phyloP scores from a whole-genome alignment of 2,113 vertebrate species.

The Alligator mississippiensis region DNA sequence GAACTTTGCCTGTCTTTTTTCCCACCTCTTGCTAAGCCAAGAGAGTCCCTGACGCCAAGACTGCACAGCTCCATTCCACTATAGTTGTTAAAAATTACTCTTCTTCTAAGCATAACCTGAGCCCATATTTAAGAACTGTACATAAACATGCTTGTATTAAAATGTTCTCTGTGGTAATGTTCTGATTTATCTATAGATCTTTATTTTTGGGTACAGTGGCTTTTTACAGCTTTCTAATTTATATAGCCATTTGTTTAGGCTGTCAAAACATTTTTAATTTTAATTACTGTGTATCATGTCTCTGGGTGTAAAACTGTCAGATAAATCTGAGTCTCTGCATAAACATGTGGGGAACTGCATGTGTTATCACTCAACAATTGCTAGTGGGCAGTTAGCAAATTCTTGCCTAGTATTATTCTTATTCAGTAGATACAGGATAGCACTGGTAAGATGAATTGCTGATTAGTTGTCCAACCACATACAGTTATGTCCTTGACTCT shows the following conservation, averaged over 20 bases:
- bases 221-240: slow-evolving; percentile 80
- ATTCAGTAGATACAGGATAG: slow-evolving; percentile 13
- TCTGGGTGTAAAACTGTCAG: slow-evolving; percentile 78
- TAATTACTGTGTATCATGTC: slow-evolving; percentile 77
- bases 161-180: slow-evolving; percentile 58
- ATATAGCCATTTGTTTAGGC: slow-evolving; percentile 77
- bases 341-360: slow-evolving; percentile 70
- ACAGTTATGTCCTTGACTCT: not conserved
- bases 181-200: slow-evolving; percentile 77
- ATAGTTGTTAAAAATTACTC: not conserved
- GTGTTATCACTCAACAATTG: slow-evolving; percentile 69
- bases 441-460: not conserved
- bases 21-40: not conserved
- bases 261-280: slow-evolving; percentile 82
- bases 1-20: not conserved
- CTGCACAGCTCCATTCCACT: slow-evolving; percentile 15
- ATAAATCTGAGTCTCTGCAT: slow-evolving; percentile 77
- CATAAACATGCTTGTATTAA: slow-evolving; percentile 65
- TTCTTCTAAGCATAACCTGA: slow-evolving; percentile 56
- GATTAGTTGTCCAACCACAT: not conserved
- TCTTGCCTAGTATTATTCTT: not conserved
- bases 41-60: not conserved
- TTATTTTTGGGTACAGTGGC: slow-evolving; percentile 63
- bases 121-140: slow-evolving; percentile 56
- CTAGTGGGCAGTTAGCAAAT: slow-evolving; percentile 70